phyloP scores from a whole-genome alignment of 2,888 invertebrate species.

The Carterocephalus palaemon region DNA sequence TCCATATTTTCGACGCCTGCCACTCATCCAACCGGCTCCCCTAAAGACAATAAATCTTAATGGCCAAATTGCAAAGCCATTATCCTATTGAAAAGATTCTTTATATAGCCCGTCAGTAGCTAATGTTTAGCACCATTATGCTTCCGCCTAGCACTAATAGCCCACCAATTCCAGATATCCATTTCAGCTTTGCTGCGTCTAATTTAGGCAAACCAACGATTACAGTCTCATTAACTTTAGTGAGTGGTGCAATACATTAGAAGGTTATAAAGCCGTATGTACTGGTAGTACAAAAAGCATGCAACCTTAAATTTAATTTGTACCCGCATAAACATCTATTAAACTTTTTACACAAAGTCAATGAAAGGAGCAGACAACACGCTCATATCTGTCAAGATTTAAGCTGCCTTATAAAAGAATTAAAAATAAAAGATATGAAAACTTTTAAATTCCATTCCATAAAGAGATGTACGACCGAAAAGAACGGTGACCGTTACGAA shows the following conservation, averaged over 20 bases:
- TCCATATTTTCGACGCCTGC: slow-evolving; percentile 11
- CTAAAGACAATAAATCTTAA: slow-evolving; percentile 33
- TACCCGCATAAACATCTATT: background rate
- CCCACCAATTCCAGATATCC: too few relatives aligned
- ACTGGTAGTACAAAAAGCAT: background rate
- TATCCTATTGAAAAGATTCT: slow-evolving; percentile 51
- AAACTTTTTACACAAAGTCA: slow-evolving; percentile 13
- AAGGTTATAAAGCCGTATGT: background rate
- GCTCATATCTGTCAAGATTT: slow-evolving; percentile 55
- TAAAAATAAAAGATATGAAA: slow-evolving; percentile 53
- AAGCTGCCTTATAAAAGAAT: slow-evolving; percentile 48
- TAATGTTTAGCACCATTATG: background rate
- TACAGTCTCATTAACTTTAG: too few relatives aligned
- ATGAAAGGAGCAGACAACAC: slow-evolving; percentile 20
- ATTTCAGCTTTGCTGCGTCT: too few relatives aligned
- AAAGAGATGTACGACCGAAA: slow-evolving; percentile 60
- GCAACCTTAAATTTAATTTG: background rate
- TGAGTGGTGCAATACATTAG: too few relatives aligned
- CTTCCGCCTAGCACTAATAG: too few relatives aligned
- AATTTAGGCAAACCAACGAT: too few relatives aligned
- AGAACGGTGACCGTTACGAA: slow-evolving; percentile 73
- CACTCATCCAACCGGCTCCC: slow-evolving; percentile 11
- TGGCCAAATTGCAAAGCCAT: slow-evolving; percentile 50
- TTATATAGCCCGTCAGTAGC: slow-evolving; percentile 7
- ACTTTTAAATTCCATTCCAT: slow-evolving; percentile 58